phyloP scores from a whole-genome alignment of 2,113 vertebrate species.

The Pseudorectes ferrugineus region DNA sequence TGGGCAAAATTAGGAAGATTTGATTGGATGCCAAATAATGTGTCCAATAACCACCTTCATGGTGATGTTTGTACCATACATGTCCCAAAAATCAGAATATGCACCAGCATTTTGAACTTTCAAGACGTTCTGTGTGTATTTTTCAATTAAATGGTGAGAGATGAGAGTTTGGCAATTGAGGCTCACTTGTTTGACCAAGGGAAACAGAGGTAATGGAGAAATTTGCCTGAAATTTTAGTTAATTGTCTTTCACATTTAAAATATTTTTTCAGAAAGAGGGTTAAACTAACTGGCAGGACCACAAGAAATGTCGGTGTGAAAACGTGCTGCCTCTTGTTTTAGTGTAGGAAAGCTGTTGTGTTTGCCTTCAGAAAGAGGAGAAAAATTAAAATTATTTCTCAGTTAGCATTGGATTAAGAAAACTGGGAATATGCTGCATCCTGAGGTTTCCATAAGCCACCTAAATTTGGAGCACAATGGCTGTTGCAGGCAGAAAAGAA shows the following conservation, averaged over 20 bases:
- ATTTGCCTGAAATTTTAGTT: background rate
- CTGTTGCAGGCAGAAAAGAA: background rate
- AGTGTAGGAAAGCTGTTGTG: background rate
- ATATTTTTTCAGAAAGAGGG: background rate
- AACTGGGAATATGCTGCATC: background rate
- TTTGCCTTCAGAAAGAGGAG: background rate
- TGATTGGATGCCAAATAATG: background rate
- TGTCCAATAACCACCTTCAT: background rate
- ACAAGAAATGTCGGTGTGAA: background rate
- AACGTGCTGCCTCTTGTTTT: background rate
- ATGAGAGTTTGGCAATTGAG: background rate
- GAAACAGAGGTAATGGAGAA: background rate
- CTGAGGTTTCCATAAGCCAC: background rate
- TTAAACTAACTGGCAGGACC: background rate
- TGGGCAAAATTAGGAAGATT: background rate
- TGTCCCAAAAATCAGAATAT: background rate
- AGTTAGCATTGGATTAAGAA: background rate
- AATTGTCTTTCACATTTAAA: background rate
- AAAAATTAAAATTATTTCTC: background rate
- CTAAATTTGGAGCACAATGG: background rate
- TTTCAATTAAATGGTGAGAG: background rate
- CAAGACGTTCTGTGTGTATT: background rate
- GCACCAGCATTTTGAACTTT: background rate
- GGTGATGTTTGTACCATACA: background rate
- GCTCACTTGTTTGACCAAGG: background rate